Conservation (phyloP, 2,888 invertebrate species). For the Yponomeuta plumbellus region DNA sequence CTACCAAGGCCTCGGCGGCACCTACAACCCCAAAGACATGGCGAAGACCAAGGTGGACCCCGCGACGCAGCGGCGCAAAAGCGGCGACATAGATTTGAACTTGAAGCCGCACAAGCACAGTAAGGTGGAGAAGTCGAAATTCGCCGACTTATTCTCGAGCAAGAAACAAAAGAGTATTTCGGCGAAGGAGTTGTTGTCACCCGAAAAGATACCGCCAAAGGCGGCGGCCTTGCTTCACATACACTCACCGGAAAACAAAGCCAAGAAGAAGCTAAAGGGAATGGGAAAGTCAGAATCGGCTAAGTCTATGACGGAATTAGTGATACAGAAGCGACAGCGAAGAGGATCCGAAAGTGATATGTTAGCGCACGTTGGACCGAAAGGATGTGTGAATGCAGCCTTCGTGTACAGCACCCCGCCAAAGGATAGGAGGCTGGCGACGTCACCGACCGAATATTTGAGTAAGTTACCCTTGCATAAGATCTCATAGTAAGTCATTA, state of each 20-base stretch:
- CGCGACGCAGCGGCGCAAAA: slow-evolving; percentile 52
- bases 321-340: slow-evolving; percentile 47
- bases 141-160: slow-evolving; percentile 66
- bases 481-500: neutral
- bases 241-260: slow-evolving; percentile 53
- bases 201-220: slow-evolving; percentile 77
- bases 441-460: slow-evolving; percentile 62
- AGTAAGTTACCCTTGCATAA: slow-evolving; percentile 47
- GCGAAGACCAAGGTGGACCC: slow-evolving; percentile 57
- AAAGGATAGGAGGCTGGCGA: slow-evolving; percentile 61
- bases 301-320: slow-evolving; percentile 50
- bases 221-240: slow-evolving; percentile 79
- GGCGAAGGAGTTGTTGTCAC: slow-evolving; percentile 62
- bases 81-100: slow-evolving; percentile 62
- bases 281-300: slow-evolving; percentile 63
- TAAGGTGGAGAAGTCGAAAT: slow-evolving; percentile 64
- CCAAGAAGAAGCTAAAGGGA: slow-evolving; percentile 56
- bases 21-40: slow-evolving; percentile 64
- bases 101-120: slow-evolving; percentile 55
- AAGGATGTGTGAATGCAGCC: slow-evolving; percentile 63
- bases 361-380: slow-evolving; percentile 39
- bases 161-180: slow-evolving; percentile 65
- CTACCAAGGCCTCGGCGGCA: slow-evolving; percentile 66
- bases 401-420: slow-evolving; percentile 73
- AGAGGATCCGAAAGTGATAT: slow-evolving; percentile 69